Evolutionary conservation across 2,888 invertebrate genomes (phyloP), one percentile per base, ranked within the genome.

Genomic region (Hecatera dysodea): DNA sequence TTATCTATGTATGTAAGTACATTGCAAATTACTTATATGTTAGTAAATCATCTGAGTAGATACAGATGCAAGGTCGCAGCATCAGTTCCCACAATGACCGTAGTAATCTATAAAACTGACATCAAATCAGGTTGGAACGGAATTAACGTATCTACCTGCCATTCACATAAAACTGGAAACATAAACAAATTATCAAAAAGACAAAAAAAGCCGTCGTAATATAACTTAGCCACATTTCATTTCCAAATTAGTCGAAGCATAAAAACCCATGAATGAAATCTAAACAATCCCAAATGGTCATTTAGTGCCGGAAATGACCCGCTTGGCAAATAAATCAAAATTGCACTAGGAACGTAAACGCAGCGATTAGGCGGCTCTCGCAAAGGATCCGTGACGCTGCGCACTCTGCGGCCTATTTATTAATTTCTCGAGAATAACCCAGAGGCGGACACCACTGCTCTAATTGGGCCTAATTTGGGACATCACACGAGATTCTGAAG

Each of bases 281-380:
- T 72, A 76, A 85, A 80, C 71, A 80, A 87, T 85, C 80, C 86
- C 86, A 91, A 93, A 90, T 88, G 86, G 88, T 89, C 92, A 90
- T 91, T 94, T 93, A 91, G 87, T 90, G 90, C 94, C 95, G 95
- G 95, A 95, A 95, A 95, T 91, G 91, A 89, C 86, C 89, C 85
- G 86, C 89, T 90, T 88, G 87, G 89, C 88, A 93, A 93, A 95
- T 95, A 94, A 95, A 95, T 95, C 94, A 95, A 95, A 95, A 95
- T 95, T 95, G 92, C 92, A 94, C 93, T 87, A 87, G 86, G 75
- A 73, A 70, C 79, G 68, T 88, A 88, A 88, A 88, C 87, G 84
- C 78, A 78, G 86, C 88, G 87, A 93, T 93, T 93, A 92, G 85
- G 83, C 86, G 87, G 82, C 78, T 83, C 81, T 81, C 75, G 86